Evolutionary conservation across 2,797 vertebrate genomes (phyloP).

Genomic region (Syngnathus rostellatus): DNA sequence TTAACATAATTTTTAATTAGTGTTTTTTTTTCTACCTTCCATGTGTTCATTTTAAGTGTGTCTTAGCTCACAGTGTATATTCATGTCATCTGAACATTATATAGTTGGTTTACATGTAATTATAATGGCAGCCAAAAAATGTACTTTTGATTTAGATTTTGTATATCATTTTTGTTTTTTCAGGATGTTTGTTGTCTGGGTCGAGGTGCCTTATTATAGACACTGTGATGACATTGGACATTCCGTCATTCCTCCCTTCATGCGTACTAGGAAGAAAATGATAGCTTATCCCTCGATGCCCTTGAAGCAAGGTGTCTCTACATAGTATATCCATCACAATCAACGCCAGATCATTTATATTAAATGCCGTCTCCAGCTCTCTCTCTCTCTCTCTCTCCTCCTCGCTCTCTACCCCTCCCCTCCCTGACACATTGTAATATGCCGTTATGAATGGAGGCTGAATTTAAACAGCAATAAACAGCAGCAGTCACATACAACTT

Average conservation of each 20-base stretch:
- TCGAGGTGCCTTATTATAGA: conserved; percentile 51
- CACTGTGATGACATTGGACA: conserved; percentile 60
- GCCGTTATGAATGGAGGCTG: conserved; percentile 41
- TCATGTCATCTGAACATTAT: no score
- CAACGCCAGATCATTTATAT: conserved; percentile 73
- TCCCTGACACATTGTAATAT: conserved; percentile 24
- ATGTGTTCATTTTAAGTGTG: no score
- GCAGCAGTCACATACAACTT: conserved; percentile 41
- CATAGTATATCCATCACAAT: conserved; percentile 76
- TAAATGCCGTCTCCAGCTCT: conserved; percentile 52
- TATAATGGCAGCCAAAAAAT: background rate
- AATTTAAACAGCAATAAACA: conserved; percentile 65
- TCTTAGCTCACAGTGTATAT: no score
- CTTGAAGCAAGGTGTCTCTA: conserved; percentile 74
- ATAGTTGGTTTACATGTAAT: background rate
- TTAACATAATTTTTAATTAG: no score
- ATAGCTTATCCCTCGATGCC: conserved; percentile 72
- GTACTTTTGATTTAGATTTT: no score
- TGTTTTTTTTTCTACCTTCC: no score
- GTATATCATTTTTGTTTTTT: background rate
- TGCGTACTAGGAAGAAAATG: conserved; percentile 63
- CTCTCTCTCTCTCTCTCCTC: conserved; percentile 8
- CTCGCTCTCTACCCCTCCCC: conserved; percentile 37
- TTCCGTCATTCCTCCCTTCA: conserved; percentile 62
- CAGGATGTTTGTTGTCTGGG: background rate